Percentiles rank a stretch among this genome's conserved stretches.
These are phyloP conservation scores for Zelleria hepariella DNA, from an alignment of 2,888 invertebrate species.

Conservation along the genomic window DNA sequence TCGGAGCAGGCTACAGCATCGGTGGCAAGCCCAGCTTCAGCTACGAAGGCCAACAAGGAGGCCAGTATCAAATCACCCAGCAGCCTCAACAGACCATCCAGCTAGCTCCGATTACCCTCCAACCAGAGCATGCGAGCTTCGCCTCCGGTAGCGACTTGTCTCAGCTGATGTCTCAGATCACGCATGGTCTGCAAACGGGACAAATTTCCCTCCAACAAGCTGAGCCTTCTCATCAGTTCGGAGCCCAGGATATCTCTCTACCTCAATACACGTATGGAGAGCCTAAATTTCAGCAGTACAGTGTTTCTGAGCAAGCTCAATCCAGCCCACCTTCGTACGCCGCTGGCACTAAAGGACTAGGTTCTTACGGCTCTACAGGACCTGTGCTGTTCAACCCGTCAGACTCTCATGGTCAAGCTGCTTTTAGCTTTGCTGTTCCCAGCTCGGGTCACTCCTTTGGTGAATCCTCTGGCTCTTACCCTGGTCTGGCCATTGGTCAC, in stretches of 20 bases:
- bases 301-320: constrained; percentile 34
- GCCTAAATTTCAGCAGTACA: constrained; percentile 45
- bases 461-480: constrained; percentile 17
- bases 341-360: constrained; percentile 53
- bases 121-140: constrained; percentile 38
- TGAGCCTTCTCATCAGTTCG: constrained; percentile 27
- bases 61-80: background rate
- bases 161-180: constrained; percentile 56
- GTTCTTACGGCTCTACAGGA: constrained; percentile 54
- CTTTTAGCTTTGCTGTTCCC: constrained; percentile 29
- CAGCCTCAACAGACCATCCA: constrained; percentile 26
- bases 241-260: constrained; percentile 31
- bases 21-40: constrained; percentile 53
- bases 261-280: constrained; percentile 40
- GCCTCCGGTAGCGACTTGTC: constrained; percentile 38
- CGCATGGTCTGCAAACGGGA: constrained; percentile 48
- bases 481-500: constrained; percentile 20
- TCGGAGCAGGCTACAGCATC: constrained; percentile 62
- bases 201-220: constrained; percentile 41
- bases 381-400: constrained; percentile 54
- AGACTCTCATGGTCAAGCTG: constrained; percentile 27
- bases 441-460: constrained; percentile 29
- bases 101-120: constrained; percentile 50
- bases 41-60: constrained; percentile 31
- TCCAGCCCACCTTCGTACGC: constrained; percentile 47